Base-by-base conservation (phyloP, 2,797 vertebrate genomes). In the Acipenser oxyrinchus region DNA sequence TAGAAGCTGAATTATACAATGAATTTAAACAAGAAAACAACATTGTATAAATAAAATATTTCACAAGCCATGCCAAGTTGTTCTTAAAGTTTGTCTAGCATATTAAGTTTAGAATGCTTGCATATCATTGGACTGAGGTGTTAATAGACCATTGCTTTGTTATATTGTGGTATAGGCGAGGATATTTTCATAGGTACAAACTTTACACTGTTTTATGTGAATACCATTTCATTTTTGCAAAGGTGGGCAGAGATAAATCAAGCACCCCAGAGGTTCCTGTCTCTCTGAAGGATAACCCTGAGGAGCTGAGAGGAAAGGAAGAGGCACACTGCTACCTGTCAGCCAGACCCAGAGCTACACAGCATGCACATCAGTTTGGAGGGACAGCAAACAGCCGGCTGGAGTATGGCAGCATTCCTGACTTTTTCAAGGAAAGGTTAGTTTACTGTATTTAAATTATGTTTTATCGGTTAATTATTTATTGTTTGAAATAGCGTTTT, bases 311-410 rank as follows among this genome's bases (percentile, higher is more conserved):
- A 8, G 74, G 79, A 57, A 73, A 75, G 2, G 81, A 74, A 66
- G 77, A 74, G 2, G 73, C 85, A 15, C 83, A 87, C 7, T 99
- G 94, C 75, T 83, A 83, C 62, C 83, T 93, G 51, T 86, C 91
- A 60, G 79, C 76, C 53, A 90, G 73, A 57, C 93, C 93, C 50
- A 88, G 75, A 75, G 85, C 89, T 7, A 83, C 78, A 0, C 79
- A 73, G 48, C 79, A 88, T 0, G 88, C 91, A 0, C 90, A 92
- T 72, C 90, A 89, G 61, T 98, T 92, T 0, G 90, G 94, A 5
- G 92, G 93, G 66, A 88, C 88, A 1, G 87, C 92, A 73, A 93
- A 94, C 80, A 98, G 94, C 77, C 88, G 92, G 48, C 94, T 94
- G 70, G 94, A 97, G 79, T 95, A 92, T 79, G 73, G 85, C 15